Percentiles rank a stretch among this genome's conserved stretches.
These are phyloP conservation scores for Saccopteryx leptura DNA, from an alignment of 2,113 vertebrate genomes.

Conservation along the genomic window DNA sequence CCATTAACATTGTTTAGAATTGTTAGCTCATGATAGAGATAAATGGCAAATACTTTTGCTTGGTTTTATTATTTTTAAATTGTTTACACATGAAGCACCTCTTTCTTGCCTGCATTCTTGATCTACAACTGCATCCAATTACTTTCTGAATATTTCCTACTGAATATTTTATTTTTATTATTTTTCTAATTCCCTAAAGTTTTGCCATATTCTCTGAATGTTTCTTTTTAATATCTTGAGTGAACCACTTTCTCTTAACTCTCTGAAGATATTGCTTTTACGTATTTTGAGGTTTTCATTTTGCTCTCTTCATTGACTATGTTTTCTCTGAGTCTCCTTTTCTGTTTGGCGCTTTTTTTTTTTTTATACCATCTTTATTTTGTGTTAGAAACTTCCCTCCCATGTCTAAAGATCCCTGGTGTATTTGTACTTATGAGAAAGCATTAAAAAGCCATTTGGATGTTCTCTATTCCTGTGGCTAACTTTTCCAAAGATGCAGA, in stretches of 20 bases:
- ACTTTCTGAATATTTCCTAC: constrained; percentile 17
- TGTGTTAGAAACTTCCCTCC: background rate
- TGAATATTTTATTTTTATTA: background rate
- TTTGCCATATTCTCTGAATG: background rate
- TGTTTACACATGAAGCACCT: rapidly evolving
- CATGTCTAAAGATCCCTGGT: background rate
- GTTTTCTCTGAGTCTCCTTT: background rate
- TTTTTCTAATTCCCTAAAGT: background rate
- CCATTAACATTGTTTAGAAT: background rate
- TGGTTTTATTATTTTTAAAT: background rate
- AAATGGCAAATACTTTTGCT: constrained; percentile 24
- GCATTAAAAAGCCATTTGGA: background rate
- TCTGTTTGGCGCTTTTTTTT: background rate
- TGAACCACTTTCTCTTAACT: background rate
- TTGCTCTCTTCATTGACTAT: background rate
- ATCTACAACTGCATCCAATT: background rate
- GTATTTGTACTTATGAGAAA: background rate
- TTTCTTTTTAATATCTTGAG: background rate
- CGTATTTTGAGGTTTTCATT: background rate
- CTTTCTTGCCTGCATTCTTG: background rate
- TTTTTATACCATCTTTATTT: background rate
- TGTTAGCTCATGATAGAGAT: background rate
- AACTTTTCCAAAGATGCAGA: background rate
- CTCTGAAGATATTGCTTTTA: background rate
- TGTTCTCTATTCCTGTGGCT: background rate